Conservation (phyloP, 2,113 vertebrate species). For the Cebus imitator region DNA sequence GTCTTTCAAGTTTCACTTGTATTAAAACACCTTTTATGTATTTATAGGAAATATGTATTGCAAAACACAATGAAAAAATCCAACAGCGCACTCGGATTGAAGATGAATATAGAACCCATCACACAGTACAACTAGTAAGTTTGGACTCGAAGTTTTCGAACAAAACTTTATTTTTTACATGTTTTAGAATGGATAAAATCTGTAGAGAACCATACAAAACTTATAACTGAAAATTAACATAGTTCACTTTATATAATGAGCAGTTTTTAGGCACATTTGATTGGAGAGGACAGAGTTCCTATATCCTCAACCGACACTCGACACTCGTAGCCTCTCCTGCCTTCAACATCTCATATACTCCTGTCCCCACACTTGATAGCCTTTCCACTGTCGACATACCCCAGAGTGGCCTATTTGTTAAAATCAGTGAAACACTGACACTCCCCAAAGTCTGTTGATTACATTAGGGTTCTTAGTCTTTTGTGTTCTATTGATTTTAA, state of each 20-base stretch:
- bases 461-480: not conserved
- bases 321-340: not conserved
- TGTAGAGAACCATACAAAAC: not conserved
- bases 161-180: not conserved
- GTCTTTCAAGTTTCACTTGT: not conserved
- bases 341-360: not conserved
- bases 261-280: not conserved
- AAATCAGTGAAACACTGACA: not conserved
- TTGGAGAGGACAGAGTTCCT: not conserved
- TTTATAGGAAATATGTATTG: conserved; percentile 94
- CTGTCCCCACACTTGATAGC: not conserved
- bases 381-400: not conserved
- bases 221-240: not conserved
- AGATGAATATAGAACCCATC: conserved; percentile 82
- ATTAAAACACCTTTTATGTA: conserved; percentile 67
- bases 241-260: not conserved
- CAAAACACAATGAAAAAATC: conserved; percentile 95
- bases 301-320: not conserved
- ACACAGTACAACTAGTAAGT: conserved; percentile 85
- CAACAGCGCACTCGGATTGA: conserved; percentile 86
- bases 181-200: not conserved
- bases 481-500: not conserved
- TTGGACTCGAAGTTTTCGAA: not conserved
- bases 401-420: not conserved
- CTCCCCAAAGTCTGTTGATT: not conserved